Base-by-base conservation (phyloP, 2,113 vertebrate species). In the Cololabis saira region DNA sequence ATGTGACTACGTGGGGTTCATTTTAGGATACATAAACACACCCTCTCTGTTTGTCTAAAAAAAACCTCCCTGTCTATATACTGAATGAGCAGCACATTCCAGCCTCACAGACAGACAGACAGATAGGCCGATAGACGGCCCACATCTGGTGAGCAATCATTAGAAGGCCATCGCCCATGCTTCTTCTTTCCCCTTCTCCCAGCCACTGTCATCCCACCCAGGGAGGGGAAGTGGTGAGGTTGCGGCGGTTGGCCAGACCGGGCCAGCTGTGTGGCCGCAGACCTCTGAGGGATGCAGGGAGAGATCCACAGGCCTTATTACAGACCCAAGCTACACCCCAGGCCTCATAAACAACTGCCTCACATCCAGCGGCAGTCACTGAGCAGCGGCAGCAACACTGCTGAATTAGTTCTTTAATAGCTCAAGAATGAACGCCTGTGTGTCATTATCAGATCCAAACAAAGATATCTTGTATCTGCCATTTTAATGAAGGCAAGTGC, bases 151-250 rank as follows among this genome's bases (percentile, higher is more conserved):
- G 55, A 76, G 53, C 43, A 11, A 80, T 67, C 64, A 81, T 41
- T 57, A 67, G 61, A 78, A 76, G 84, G 77, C 76, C 76, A 22
- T 56, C 69, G 75, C 72, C 62, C 72, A 66, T 71, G 51, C 61
- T 55, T 60, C 81, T 65, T 48, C 68, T 71, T 63, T 55, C 33
- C 24, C 24, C 33, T 56, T 57, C 67, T 83, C 74, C 66, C 72
- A 74, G 48, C 41, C 33, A 67, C 81, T 84, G 81, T 85, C 84
- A 92, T 92, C 89, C 91, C 90, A 92, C 90, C 90, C 91, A 93
- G 84, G 51, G 83, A 89, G 87, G 88, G 88, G 89, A 91, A 91
- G 90, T 91, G 87, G 82, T 90, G 90, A 92, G 91, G 92, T 91
- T 79, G 77, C 82, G 84, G 86, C 61, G 85, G 85, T 83, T 83